Base-by-base conservation (phyloP, 2,888 invertebrate genomes). In the Ornithoptera alexandrae region DNA sequence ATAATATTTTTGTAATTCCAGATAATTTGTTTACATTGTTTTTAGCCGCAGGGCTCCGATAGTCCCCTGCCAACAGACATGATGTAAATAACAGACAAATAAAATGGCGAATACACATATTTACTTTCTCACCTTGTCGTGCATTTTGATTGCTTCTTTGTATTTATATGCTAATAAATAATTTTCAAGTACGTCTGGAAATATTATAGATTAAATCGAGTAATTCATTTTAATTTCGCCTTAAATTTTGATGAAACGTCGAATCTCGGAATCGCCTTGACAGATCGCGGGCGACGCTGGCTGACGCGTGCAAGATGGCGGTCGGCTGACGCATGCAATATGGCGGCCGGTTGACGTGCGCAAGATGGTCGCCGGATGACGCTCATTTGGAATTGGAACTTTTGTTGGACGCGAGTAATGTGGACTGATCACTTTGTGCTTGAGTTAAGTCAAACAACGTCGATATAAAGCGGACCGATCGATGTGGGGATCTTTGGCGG, bases 201-300 rank as follows among this genome's bases (percentile, higher is more conserved):
- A 39, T 20, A 30, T 58, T 58, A 57, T 62, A 57, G 18, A 62
- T 62, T 62, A 46, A 62, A 66, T 42, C 1, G 39, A 22, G 20
- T 30, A n/a, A 62, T 39, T 50, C 20, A 22, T 30, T 24, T 0
- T 58, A 22, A 18, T 59, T 63, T 70, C 42, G 65, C 61, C 46
- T 39, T 30, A 58, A 70, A 70, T 70, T 70, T 70, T 70, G 66
- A 66, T 62, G 20, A 59, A 66, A 58, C 20, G 22, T 62, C 50
- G 12, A 62, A 62, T 50, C 36, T 58, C 57, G 17, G 30, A 24
- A 65, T 57, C 7, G 46, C 46, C 22, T 36, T 57, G 62, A 46
- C 65, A 56, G 57, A 17, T 24, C 69, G 65, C 62, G 56, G 22
- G 42, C 18, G 65, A 57, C 64, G 42, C 65, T 24, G 30, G 46